phyloP scores from a whole-genome alignment of 2,113 vertebrate species.

The Tragelaphus imberbis region DNA sequence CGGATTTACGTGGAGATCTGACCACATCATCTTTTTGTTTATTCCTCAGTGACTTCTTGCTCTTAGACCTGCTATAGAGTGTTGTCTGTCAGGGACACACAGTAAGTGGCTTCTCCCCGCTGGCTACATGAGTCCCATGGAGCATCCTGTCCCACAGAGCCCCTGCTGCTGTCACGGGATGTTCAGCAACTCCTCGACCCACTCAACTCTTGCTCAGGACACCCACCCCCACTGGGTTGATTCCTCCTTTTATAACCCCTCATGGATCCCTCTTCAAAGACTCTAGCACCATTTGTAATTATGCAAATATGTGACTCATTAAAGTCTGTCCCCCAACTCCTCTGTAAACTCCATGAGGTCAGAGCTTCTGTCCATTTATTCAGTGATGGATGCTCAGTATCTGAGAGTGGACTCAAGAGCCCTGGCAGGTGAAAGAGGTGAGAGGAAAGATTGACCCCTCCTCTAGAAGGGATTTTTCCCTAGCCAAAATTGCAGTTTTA shows the following conservation, averaged over 20 bases:
- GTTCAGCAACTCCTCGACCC: background rate
- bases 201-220: background rate
- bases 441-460: background rate
- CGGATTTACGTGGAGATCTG: background rate
- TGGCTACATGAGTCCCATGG: background rate
- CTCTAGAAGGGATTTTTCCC: background rate
- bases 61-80: background rate
- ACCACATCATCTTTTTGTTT: background rate
- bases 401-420: background rate
- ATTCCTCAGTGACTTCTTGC: background rate
- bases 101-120: background rate
- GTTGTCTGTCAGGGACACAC: background rate
- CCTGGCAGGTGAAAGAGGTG: background rate
- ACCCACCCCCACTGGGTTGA: rapidly evolving
- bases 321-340: background rate
- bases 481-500: background rate
- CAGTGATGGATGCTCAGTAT: background rate
- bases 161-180: background rate
- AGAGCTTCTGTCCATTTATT: background rate
- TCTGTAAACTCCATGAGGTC: background rate
- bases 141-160: too few relatives aligned
- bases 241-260: background rate
- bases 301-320: background rate
- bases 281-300: background rate
- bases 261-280: background rate